Percentiles rank a stretch among this genome's conserved stretches.
Evolutionary conservation across 2,888 invertebrate species (phyloP).

Genomic region (Sialis lutaria): DNA sequence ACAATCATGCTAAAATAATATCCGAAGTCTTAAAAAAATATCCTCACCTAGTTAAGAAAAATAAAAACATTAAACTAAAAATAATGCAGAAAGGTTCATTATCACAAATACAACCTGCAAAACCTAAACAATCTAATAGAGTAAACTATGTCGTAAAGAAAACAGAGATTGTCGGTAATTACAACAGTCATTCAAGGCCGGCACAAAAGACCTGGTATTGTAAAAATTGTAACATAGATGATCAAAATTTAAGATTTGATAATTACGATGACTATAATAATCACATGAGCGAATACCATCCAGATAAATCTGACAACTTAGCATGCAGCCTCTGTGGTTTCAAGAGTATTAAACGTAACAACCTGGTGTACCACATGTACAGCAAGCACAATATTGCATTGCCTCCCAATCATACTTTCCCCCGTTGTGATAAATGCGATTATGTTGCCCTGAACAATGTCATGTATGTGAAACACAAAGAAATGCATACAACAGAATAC

Average conservation of each 20-base stretch:
- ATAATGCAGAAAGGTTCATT: conserved; percentile 44
- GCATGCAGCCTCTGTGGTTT: conserved; percentile 77
- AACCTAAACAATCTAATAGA: conserved; percentile 5
- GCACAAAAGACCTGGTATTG: conserved; percentile 30
- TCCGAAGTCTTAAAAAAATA: conserved; percentile 76
- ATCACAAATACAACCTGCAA: conserved; percentile 5
- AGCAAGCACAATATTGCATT: conserved; percentile 58
- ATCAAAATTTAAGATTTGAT: conserved; percentile 50
- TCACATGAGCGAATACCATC: conserved; percentile 66
- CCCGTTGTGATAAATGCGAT: conserved; percentile 59
- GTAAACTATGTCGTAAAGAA: conserved; percentile 8
- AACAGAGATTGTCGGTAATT: conserved; percentile 7
- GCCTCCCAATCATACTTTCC: conserved; percentile 51
- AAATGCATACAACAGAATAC: conserved; percentile 37
- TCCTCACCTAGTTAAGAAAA: conserved; percentile 71
- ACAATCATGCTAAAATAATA: conserved; percentile 71
- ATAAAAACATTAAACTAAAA: conserved; percentile 73
- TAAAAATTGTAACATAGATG: conserved; percentile 51
- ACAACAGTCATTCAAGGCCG: not conserved
- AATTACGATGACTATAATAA: conserved; percentile 64
- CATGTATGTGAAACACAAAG: conserved; percentile 51
- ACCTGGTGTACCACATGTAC: conserved; percentile 61
- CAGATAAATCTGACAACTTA: conserved; percentile 55
- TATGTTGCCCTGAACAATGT: conserved; percentile 59
- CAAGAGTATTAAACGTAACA: conserved; percentile 51